These are phyloP conservation scores for Heptranchias perlo DNA, from an alignment of 2,113 vertebrate genomes.

Conservation along the genomic window DNA sequence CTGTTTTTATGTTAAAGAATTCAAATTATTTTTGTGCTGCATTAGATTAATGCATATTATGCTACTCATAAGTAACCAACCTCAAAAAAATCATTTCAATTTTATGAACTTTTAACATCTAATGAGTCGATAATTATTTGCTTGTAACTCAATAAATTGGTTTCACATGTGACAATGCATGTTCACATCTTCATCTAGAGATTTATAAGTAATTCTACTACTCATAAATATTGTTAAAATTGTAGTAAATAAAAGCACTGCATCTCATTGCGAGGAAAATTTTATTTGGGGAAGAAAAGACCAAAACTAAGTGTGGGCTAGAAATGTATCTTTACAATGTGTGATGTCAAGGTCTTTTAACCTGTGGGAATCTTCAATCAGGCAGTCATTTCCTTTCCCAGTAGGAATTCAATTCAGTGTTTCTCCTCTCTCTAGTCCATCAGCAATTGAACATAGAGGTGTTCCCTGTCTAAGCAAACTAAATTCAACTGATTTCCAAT, in stretches of 20 bases:
- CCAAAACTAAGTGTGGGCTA: background rate
- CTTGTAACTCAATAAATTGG: constrained; percentile 28
- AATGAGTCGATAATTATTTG: constrained; percentile 34
- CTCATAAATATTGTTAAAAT: constrained; percentile 45
- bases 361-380: background rate
- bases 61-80: background rate
- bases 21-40: background rate
- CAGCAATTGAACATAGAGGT: no score
- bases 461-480: background rate
- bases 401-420: background rate
- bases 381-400: background rate
- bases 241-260: background rate
- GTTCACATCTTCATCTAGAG: constrained; percentile 43
- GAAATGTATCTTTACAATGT: background rate
- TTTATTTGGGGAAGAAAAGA: background rate
- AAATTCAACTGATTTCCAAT: background rate
- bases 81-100: background rate
- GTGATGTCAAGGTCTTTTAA: background rate
- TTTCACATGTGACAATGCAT: constrained; percentile 15
- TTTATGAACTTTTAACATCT: constrained; percentile 28
- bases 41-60: background rate
- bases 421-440: background rate
- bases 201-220: constrained; percentile 39
- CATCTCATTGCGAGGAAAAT: background rate
- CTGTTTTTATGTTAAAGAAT: background rate